phyloP scores from a whole-genome alignment of 2,888 invertebrate species.

The Pseudoips prasinana region DNA sequence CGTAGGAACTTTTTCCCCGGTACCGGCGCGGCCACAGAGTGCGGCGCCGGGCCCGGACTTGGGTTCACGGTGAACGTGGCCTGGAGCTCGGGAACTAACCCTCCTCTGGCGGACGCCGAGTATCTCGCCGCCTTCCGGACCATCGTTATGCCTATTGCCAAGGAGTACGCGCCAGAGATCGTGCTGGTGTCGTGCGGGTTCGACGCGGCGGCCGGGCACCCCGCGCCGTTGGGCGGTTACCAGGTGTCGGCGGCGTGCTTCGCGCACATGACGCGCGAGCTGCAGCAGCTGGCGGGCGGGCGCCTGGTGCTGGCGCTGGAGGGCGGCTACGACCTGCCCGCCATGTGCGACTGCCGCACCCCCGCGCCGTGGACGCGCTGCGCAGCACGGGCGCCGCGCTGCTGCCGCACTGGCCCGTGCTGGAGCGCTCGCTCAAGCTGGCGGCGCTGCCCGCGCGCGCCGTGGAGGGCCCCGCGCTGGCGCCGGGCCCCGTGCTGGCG shows the following conservation, averaged over 20 bases:
- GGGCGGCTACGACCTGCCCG: conserved; percentile 98
- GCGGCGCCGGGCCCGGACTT: conserved; percentile 93
- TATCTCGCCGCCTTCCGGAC: conserved; percentile 98
- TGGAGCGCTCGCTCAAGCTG: conserved; percentile 80
- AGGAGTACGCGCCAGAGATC: conserved; percentile 94
- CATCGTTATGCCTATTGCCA: conserved; percentile 97
- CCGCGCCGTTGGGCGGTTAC: conserved; percentile 97
- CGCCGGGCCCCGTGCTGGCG: conserved; percentile 45
- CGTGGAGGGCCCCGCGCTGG: too few species aligned
- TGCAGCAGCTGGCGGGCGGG: conserved; percentile 94
- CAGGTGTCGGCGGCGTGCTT: conserved; percentile 97
- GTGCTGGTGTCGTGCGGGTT: conserved; percentile 99
- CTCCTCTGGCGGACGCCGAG: conserved; percentile 97
- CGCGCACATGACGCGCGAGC: conserved; percentile 97
- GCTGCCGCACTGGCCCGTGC: conserved; percentile 78
- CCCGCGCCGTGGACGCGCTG: conserved; percentile 92
- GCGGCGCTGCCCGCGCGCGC: conserved; percentile 90
- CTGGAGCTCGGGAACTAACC: conserved; percentile 94
- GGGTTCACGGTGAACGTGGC: conserved; percentile 98
- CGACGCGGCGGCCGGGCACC: conserved; percentile 97
- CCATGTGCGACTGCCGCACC: conserved; percentile 98
- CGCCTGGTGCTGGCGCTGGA: conserved; percentile 94
- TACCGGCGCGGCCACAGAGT: conserved; percentile 97
- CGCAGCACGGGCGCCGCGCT: conserved; percentile 92
- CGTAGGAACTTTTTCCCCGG: conserved; percentile 99